Base-by-base conservation (phyloP, 2,888 invertebrate species). In the Abrostola tripartita region DNA sequence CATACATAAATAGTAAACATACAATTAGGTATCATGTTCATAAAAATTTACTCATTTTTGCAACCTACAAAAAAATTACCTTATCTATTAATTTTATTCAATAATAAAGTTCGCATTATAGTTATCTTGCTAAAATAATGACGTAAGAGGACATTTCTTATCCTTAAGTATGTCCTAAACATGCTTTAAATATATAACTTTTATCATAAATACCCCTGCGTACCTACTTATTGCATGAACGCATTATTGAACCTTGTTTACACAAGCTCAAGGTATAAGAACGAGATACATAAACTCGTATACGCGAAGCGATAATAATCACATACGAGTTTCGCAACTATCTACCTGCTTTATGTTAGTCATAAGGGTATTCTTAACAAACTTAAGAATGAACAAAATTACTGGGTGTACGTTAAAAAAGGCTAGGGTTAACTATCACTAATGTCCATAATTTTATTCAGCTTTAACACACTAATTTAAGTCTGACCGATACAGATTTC, bases 221-320 rank as follows among this genome's bases (percentile, higher is more conserved):
- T 62, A 69, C 52, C 14, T 50, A 59, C 35, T 12, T 60, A 69
- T 55, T 58, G 57, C 63, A 65, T 61, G 73, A 67, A 59, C 72
- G 64, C 72, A 69, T 76, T 69, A 78, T 72, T 73, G 63, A 66
- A 71, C 59, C 68, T 68, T 79, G 79, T 77, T 79, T 76, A 77
- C 74, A 77, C 79, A 77, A 68, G 67, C 70, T 52, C 60, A 49
- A 66, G 58, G 76, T 65, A 70, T 54, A 65, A 76, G 62, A 76
- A 76, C 66, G 73, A 73, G 70, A 65, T 69, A 62, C 64, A 66
- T 74, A 68, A 76, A 68, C 65, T 66, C 58, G 72, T 72, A 72
- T 63, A 60, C 56, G 65, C 53, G 58, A 54, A 56, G 50, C 65
- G 70, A 79, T 76, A 71, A 71, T 79, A 76, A 78, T 76, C 74